Conservation (phyloP, 2,888 invertebrate species). For the Keiferia lycopersicella region DNA sequence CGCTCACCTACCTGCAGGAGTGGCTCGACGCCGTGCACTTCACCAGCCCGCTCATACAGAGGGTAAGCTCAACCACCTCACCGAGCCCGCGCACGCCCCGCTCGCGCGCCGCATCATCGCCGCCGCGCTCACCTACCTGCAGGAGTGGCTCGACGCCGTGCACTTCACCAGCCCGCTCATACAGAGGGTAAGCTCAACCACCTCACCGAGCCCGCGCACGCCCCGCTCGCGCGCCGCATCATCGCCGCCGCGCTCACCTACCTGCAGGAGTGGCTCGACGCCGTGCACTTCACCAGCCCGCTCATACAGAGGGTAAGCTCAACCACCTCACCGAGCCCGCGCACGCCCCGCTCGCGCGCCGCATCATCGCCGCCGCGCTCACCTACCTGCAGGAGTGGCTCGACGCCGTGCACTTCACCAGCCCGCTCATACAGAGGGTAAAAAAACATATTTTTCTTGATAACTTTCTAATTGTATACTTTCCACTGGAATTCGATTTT, state of each 20-base stretch:
- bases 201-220: constrained; percentile 68
- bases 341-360: constrained; percentile 80
- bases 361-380: constrained; percentile 89
- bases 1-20: constrained; percentile 95
- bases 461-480: too few relatives aligned
- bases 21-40: constrained; percentile 94
- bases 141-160: constrained; percentile 94
- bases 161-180: constrained; percentile 83
- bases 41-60: constrained; percentile 75
- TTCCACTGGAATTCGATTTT: too few relatives aligned
- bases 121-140: constrained; percentile 96
- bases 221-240: constrained; percentile 88
- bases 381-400: constrained; percentile 93
- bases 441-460: too few relatives aligned
- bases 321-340: constrained; percentile 83
- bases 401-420: constrained; percentile 88
- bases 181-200: constrained; percentile 90
- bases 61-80: constrained; percentile 96
- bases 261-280: constrained; percentile 94
- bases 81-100: constrained; percentile 86
- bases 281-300: constrained; percentile 87
- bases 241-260: constrained; percentile 88
- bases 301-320: constrained; percentile 86
- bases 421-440: constrained; percentile 68
- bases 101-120: constrained; percentile 74